Conservation (phyloP, 2,888 invertebrate genomes). For the Caenorhabditis angaria region DNA sequence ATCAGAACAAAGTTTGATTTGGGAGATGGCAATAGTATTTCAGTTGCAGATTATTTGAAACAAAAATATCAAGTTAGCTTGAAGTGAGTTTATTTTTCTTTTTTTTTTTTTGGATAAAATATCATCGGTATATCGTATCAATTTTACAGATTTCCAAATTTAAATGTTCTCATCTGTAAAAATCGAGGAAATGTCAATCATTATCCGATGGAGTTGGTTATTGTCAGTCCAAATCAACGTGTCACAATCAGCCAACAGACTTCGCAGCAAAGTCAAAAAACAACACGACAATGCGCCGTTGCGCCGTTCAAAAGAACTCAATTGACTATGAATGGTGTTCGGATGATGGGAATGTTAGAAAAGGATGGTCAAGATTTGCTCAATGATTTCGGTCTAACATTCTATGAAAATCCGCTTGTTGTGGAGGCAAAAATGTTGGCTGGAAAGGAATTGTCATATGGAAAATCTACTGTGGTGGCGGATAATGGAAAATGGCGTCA, state of each 20-base stretch:
- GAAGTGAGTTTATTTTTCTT: constrained; percentile 12
- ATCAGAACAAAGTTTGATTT: constrained; percentile 9
- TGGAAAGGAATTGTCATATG: background rate
- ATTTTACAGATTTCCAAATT: constrained; percentile 36
- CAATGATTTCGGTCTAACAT: constrained; percentile 20
- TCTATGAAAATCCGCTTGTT: background rate
- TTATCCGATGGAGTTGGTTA: constrained; percentile 50
- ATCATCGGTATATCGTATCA: background rate
- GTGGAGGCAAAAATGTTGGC: background rate
- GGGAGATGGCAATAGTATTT: background rate
- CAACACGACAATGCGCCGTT: constrained; percentile 43
- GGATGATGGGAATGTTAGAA: background rate
- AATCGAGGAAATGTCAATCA: constrained; percentile 37
- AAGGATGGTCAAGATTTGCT: constrained; percentile 11
- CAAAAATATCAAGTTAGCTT: constrained; percentile 38
- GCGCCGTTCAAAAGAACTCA: constrained; percentile 23
- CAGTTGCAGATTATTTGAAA: constrained; percentile 24
- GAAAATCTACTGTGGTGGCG: background rate
- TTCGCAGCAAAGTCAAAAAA: constrained; percentile 35
- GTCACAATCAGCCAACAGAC: constrained; percentile 54
- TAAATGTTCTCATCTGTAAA: constrained; percentile 37
- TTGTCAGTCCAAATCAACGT: constrained; percentile 48
- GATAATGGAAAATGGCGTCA: constrained; percentile 11
- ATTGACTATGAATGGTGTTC: constrained; percentile 16
- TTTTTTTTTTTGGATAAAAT: background rate